Percentiles rank a stretch among this genome's conserved stretches.
Conservation (phyloP, 1,140 invertebrate species). For the Drosophila albomicans region DNA sequence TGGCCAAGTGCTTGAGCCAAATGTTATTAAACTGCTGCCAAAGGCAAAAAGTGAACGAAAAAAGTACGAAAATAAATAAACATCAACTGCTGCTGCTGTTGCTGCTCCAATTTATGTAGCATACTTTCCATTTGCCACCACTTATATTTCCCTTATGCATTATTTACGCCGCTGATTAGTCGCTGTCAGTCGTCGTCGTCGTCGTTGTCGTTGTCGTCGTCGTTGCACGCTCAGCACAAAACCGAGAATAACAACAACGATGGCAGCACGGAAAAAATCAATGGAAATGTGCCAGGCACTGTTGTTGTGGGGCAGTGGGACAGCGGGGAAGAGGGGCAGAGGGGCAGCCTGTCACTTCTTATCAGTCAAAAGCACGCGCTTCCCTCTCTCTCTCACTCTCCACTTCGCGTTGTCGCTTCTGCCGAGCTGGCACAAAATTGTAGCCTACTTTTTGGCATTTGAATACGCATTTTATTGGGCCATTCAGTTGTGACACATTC, state of each 20-base stretch:
- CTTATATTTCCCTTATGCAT: conserved; percentile 44
- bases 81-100: conserved; percentile 8
- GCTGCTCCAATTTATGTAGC: conserved; percentile 21
- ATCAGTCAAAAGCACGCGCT: conserved; percentile 41
- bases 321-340: background rate
- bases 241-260: no score
- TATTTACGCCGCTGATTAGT: conserved; percentile 57
- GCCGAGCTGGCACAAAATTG: conserved; percentile 11
- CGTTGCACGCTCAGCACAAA: background rate
- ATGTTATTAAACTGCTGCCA: conserved; percentile 14
- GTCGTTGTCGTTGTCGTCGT: no score
- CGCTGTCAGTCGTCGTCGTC: background rate
- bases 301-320: background rate
- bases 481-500: conserved; percentile 34
- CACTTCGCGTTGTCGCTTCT: background rate
- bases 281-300: conserved; percentile 11
- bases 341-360: conserved; percentile 27
- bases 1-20: conserved; percentile 13
- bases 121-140: conserved; percentile 22
- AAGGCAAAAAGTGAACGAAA: conserved; percentile 2
- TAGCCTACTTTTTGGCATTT: conserved; percentile 41
- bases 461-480: conserved; percentile 46
- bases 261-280: conserved; percentile 18
- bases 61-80: conserved; percentile 6
- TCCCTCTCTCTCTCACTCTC: background rate